Conservation (phyloP, 2,113 vertebrate genomes). For the Tetrax tetrax region DNA sequence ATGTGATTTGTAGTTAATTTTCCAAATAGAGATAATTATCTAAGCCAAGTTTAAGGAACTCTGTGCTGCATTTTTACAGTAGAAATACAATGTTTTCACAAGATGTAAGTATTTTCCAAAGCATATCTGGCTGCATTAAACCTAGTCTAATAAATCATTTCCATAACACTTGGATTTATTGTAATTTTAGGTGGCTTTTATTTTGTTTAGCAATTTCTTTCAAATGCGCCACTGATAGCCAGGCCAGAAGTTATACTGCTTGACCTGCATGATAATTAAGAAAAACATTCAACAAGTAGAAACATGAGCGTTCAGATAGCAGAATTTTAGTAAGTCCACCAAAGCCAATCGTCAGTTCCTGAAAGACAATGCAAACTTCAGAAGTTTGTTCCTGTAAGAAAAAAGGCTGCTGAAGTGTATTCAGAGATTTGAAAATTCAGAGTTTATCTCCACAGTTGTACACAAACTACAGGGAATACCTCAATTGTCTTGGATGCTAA, state of each 20-base stretch:
- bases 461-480: not conserved
- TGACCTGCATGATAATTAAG: not conserved
- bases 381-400: not conserved
- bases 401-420: not conserved
- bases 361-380: not conserved
- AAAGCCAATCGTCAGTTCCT: not conserved
- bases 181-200: not conserved
- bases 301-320: not conserved
- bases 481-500: not conserved
- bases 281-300: not conserved
- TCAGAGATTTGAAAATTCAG: not conserved
- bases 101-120: not conserved
- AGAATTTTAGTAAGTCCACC: not conserved
- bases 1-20: not conserved
- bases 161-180: not conserved
- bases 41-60: not conserved
- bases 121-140: not conserved
- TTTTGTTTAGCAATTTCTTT: not conserved
- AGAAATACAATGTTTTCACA: not conserved
- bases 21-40: not conserved
- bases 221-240: not conserved
- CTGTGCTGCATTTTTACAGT: not conserved
- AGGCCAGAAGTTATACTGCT: not conserved
- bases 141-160: not conserved
- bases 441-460: not conserved